These are phyloP conservation scores for Argya squamiceps DNA, from an alignment of 2,797 vertebrate species.

Conservation along the genomic window DNA sequence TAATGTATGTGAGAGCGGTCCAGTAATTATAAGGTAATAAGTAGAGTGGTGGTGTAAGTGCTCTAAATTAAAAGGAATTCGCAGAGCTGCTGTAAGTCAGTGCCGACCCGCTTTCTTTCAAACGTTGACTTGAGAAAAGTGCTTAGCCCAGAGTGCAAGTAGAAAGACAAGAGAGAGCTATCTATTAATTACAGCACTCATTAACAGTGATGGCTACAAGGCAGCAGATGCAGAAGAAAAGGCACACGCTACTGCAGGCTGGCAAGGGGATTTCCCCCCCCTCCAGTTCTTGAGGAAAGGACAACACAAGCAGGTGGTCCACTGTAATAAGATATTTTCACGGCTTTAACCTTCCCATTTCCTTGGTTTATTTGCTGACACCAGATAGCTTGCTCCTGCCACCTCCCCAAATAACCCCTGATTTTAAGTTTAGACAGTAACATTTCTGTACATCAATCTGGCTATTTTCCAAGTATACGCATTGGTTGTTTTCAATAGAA, in stretches of 20 bases:
- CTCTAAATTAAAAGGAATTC: slow-evolving; percentile 84
- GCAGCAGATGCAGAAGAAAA: slow-evolving; percentile 74
- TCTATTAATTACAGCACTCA: slow-evolving; percentile 93
- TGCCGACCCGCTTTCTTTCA: slow-evolving; percentile 77
- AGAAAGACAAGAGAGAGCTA: slow-evolving; percentile 86
- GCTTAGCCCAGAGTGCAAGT: slow-evolving; percentile 78
- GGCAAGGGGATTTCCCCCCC: slow-evolving; percentile 52
- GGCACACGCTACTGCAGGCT: slow-evolving; percentile 10
- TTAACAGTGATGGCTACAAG: slow-evolving; percentile 85
- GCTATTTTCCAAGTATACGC: neutral
- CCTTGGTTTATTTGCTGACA: slow-evolving; percentile 31
- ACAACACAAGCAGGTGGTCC: slow-evolving; percentile 38
- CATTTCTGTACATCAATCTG: neutral
- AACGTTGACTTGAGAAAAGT: slow-evolving; percentile 79
- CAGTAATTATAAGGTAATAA: slow-evolving; percentile 82
- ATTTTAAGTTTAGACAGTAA: neutral
- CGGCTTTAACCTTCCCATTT: slow-evolving; percentile 43
- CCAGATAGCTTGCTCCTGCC: neutral
- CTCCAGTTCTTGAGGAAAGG: slow-evolving; percentile 50
- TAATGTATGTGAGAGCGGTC: slow-evolving; percentile 77
- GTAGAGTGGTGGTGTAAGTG: slow-evolving; percentile 78
- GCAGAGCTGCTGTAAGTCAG: slow-evolving; percentile 79
- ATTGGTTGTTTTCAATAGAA: neutral
- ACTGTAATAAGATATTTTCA: slow-evolving; percentile 35
- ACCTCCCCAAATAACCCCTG: neutral